Evolutionary conservation across 1,140 invertebrate species (phyloP).

Genomic region (Drosophila subpulchrella): DNA sequence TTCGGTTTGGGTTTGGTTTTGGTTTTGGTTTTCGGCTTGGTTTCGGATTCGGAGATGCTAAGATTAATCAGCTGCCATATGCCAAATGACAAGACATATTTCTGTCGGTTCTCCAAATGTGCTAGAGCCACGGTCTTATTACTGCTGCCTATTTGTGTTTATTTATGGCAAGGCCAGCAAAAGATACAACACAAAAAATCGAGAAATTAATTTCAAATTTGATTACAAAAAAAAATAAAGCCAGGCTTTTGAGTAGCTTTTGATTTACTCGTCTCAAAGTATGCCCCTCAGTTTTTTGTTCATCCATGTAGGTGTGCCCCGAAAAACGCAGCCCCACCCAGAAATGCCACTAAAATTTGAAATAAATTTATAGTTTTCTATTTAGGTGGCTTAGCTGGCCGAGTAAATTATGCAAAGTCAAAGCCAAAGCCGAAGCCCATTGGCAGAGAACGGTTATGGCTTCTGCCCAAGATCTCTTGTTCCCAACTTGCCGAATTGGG

Average conservation of each 20-base stretch:
- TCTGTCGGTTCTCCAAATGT: constrained; percentile 32
- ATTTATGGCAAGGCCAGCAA: constrained; percentile 64
- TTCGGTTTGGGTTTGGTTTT: constrained; percentile 6
- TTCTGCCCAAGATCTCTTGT: constrained; percentile 48
- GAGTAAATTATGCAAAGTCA: constrained; percentile 66
- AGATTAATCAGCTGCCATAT: constrained; percentile 82
- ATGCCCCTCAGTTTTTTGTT: constrained; percentile 23
- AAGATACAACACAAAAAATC: constrained; percentile 54
- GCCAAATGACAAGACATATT: constrained; percentile 80
- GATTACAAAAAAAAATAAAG: constrained; percentile 80
- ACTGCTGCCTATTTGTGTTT: constrained; percentile 70
- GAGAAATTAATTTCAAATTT: constrained; percentile 80
- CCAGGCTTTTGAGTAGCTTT: constrained; percentile 64
- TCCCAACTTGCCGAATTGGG: constrained; percentile 59
- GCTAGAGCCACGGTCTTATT: constrained; percentile 58
- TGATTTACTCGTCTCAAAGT: constrained; percentile 60
- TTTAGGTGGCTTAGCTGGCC: constrained; percentile 46
- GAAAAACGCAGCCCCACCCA: constrained; percentile 53
- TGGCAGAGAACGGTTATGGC: constrained; percentile 37
- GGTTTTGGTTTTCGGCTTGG: constrained; percentile 13
- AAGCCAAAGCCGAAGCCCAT: background rate
- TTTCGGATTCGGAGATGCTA: constrained; percentile 69
- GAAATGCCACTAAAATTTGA: constrained; percentile 47
- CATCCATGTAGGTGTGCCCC: constrained; percentile 40
- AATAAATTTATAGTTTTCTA: constrained; percentile 76